Conservation (phyloP, 2,113 vertebrate genomes). For the Burhinus oedicnemus region DNA sequence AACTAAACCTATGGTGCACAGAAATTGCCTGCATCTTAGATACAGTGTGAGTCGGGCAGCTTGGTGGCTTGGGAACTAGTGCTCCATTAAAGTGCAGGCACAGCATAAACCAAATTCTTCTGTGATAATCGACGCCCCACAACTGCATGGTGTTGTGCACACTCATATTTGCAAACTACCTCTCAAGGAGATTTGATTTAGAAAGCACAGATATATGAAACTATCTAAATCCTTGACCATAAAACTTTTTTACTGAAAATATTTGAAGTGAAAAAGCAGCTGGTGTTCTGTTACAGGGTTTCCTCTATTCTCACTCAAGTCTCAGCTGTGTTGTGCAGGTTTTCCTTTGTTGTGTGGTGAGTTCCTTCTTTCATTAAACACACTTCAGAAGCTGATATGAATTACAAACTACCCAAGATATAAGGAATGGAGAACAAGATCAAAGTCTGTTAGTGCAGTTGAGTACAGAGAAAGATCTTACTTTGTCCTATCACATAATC, state of each 20-base stretch:
- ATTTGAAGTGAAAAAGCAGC: background rate
- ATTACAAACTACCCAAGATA: background rate
- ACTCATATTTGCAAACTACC: background rate
- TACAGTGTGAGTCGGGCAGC: background rate
- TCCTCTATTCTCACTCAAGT: background rate
- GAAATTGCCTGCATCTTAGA: background rate
- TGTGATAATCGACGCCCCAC: rapidly evolving
- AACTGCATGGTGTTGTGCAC: background rate
- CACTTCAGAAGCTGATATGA: background rate
- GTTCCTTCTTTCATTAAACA: background rate
- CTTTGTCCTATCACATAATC: background rate
- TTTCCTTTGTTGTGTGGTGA: background rate
- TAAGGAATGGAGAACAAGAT: background rate
- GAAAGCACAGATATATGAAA: background rate
- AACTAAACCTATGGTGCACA: background rate
- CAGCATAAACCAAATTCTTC: background rate
- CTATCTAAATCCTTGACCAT: background rate
- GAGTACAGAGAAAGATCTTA: background rate
- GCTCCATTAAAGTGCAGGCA: background rate
- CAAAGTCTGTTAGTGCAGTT: background rate
- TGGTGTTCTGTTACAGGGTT: background rate
- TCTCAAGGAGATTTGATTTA: background rate
- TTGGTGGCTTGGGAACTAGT: background rate
- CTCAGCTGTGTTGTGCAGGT: background rate
- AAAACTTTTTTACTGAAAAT: background rate